Conservation (phyloP, 2,113 vertebrate species). For the Clarias macrocephalus region DNA sequence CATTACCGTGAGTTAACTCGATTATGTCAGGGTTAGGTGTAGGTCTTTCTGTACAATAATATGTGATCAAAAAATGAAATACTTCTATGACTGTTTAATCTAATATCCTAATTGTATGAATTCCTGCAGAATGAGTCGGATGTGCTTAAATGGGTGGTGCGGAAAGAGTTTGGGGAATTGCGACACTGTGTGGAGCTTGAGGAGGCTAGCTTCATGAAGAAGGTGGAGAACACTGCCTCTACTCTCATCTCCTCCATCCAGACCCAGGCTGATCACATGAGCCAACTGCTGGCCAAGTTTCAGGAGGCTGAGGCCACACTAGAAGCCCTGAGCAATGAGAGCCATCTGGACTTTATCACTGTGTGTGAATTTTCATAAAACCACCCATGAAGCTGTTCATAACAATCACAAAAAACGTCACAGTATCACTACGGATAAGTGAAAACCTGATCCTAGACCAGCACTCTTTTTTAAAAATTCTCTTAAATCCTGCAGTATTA, state of each 20-base stretch:
- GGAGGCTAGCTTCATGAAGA: slow-evolving; percentile 76
- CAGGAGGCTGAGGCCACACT: slow-evolving; percentile 68
- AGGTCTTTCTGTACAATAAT: neutral
- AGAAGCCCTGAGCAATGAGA: slow-evolving; percentile 72
- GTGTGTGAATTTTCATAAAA: slow-evolving; percentile 44
- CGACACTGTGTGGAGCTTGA: slow-evolving; percentile 78
- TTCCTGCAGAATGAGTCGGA: slow-evolving; percentile 77
- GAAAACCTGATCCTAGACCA: neutral
- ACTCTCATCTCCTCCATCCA: slow-evolving; percentile 76
- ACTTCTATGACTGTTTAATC: neutral
- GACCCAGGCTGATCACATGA: slow-evolving; percentile 75
- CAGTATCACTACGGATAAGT: neutral
- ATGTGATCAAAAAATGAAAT: neutral
- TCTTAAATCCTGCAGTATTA: neutral
- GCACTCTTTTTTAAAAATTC: neutral
- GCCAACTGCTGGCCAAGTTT: slow-evolving; percentile 63
- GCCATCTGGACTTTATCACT: slow-evolving; percentile 71
- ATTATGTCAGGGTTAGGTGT: neutral
- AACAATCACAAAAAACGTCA: neutral
- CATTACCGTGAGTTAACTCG: slow-evolving; percentile 72
- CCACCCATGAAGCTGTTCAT: neutral
- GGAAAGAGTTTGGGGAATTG: slow-evolving; percentile 81
- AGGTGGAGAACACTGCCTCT: slow-evolving; percentile 69
- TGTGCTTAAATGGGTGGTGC: slow-evolving; percentile 82
- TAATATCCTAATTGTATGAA: neutral